Conservation (phyloP, 2,113 vertebrate genomes). For the Zosterops lateralis region DNA sequence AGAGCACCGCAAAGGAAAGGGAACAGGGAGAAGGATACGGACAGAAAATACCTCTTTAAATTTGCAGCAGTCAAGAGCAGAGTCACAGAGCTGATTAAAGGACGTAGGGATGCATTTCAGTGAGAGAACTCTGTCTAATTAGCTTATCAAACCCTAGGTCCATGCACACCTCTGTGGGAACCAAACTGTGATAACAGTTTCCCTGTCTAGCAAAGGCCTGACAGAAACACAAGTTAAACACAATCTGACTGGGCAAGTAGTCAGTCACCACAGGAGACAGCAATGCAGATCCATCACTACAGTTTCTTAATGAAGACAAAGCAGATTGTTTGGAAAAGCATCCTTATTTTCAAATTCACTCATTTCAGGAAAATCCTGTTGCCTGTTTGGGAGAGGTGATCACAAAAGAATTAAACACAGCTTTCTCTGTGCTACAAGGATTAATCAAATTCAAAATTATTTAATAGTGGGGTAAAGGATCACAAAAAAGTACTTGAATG, state of each 20-base stretch:
- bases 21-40: neutral
- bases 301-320: neutral
- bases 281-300: neutral
- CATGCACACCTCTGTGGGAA: slow-evolving; percentile 29
- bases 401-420: neutral
- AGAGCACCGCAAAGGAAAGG: neutral
- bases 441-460: neutral
- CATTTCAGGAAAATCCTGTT: neutral
- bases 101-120: neutral
- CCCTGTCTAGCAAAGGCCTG: neutral
- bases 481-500: neutral
- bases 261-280: neutral
- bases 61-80: neutral
- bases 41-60: neutral
- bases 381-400: neutral
- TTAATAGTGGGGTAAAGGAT: neutral
- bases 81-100: neutral
- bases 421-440: neutral
- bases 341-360: neutral
- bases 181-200: slow-evolving; percentile 14
- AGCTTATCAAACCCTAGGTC: slow-evolving; percentile 29
- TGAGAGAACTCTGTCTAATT: neutral
- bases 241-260: neutral
- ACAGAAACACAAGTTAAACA: slow-evolving; percentile 17
- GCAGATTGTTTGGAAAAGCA: neutral